phyloP scores from a whole-genome alignment of 2,113 vertebrate species.

The Dendrocopos noguchii region DNA sequence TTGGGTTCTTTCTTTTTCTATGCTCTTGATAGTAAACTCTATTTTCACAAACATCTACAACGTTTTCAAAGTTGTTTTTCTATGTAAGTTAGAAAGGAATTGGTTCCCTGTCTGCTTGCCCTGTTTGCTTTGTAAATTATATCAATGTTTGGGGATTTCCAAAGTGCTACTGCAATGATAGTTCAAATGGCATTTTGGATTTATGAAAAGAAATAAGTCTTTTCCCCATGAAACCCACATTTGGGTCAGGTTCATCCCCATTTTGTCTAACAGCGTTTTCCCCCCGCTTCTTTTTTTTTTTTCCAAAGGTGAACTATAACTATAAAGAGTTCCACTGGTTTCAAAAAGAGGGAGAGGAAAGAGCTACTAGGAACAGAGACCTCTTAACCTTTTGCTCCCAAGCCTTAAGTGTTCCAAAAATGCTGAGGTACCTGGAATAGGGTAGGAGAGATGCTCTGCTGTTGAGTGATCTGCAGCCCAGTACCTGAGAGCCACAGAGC shows the following conservation, averaged over 20 bases:
- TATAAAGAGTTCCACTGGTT: not conserved
- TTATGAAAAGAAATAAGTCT: not conserved
- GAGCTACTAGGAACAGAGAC: not conserved
- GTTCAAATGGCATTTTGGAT: conserved; percentile 5
- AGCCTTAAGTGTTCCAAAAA: not conserved
- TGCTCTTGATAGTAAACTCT: conserved; percentile 19
- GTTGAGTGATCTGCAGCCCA: not conserved
- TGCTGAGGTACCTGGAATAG: not conserved
- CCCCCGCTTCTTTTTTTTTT: no score
- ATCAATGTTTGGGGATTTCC: conserved; percentile 19
- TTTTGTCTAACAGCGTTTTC: not conserved
- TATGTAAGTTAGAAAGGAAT: conserved; percentile 16
- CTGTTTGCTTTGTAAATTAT: conserved; percentile 11
- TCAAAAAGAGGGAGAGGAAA: not conserved
- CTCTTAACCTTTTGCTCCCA: not conserved
- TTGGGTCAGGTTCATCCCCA: not conserved
- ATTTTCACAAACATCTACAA: conserved; percentile 26
- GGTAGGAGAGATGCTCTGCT: not conserved
- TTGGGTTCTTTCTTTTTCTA: not conserved
- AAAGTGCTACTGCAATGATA: not conserved
- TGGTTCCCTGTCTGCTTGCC: not conserved
- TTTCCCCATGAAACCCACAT: not conserved
- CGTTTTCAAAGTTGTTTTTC: not conserved
- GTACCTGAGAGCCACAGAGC: not conserved
- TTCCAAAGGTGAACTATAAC: not conserved